phyloP scores from a whole-genome alignment of 2,888 invertebrate species.

The Drosophila subquinaria region DNA sequence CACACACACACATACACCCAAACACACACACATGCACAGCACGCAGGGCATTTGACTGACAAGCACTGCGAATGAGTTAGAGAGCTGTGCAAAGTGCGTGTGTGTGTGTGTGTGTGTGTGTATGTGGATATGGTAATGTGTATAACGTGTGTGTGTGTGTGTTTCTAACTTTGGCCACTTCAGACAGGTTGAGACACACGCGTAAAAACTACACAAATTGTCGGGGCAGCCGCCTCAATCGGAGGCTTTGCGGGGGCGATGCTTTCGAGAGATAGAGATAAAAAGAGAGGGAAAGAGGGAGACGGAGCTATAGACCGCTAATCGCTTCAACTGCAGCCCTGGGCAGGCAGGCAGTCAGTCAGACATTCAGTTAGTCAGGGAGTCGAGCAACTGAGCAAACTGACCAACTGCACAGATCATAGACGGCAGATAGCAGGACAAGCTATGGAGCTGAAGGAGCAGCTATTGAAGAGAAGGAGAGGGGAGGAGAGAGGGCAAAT shows the following conservation, averaged over 20 bases:
- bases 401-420: constrained; percentile 82
- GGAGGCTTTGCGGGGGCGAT: constrained; percentile 55
- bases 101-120: constrained; percentile 29
- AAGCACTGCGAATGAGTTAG: constrained; percentile 56
- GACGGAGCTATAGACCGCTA: constrained; percentile 62
- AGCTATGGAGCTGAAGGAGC: constrained; percentile 29
- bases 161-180: constrained; percentile 72
- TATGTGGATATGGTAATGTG: constrained; percentile 60
- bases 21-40: constrained; percentile 23
- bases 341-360: constrained; percentile 38
- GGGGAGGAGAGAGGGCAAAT: constrained; percentile 45
- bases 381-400: constrained; percentile 47
- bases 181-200: constrained; percentile 81
- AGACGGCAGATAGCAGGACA: constrained; percentile 82
- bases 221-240: constrained; percentile 44
- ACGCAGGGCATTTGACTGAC: constrained; percentile 63
- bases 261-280: constrained; percentile 19
- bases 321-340: constrained; percentile 73
- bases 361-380: constrained; percentile 28
- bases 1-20: constrained; percentile 17
- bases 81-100: constrained; percentile 45
- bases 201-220: constrained; percentile 81
- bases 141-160: constrained; percentile 33
- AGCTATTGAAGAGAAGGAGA: neutral
- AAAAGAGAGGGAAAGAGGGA: constrained; percentile 2